Base-by-base conservation (phyloP, 2,888 invertebrate species). In the Brachycybe producta region DNA sequence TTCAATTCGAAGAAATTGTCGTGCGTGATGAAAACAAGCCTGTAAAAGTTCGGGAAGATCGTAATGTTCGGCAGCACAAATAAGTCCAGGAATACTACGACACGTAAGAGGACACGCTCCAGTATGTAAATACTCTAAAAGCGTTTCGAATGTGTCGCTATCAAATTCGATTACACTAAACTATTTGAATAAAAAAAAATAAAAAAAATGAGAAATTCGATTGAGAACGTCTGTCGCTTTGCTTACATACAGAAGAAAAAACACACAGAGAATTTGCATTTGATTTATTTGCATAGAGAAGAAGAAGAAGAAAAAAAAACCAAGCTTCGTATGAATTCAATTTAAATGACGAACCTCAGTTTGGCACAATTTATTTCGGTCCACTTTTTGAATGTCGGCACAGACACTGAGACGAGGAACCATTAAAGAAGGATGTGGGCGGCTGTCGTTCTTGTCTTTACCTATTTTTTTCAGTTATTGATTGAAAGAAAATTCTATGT, bases 121-220 rank as follows among this genome's bases (percentile, higher is more conserved):
- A 15, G 88, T 90, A 69, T 91, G 91, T 56, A 91, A 73, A 69
- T 91, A 91, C 69, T 91, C 88, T 67, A 91, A 71, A 2, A 91
- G 74, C 60, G 87, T 84, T 55, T 87, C 79, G 70, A 91, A 90
- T 8, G 91, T 91, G 58, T 91, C 90, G 39, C 88, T 83, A 70
- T 91, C 91, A 69, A 91, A 91, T 70, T 91, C 91, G 64, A 90
- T 90, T 65, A 91, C 88, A 57, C 84, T 84, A 71, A 91, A 91
- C 80, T 82, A 72, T n/a, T 70, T n/a, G n/a, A n/a, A n/a, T 21
- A 50, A 45, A 24, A 17, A 19, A 21, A 30, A 19, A 46, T n/a
- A 44, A 30, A 11, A 38, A 17, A 39, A 49, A 44, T 23, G 17
- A 28, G n/a, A 7, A n/a, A 27, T 8, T 23, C 23, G n/a, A 5